phyloP scores from a whole-genome alignment of 2,888 invertebrate genomes.

The Icerya purchasi region DNA sequence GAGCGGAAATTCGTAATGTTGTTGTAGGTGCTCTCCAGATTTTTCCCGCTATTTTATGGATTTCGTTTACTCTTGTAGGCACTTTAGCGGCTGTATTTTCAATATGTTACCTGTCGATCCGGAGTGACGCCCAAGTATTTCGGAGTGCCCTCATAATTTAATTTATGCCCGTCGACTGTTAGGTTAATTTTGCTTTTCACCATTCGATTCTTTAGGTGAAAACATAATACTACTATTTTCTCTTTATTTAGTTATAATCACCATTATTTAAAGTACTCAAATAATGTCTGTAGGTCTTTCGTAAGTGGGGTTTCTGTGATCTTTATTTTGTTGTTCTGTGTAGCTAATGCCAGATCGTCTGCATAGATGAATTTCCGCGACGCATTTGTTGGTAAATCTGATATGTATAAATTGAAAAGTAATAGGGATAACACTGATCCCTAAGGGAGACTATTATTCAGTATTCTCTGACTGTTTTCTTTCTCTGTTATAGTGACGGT shows the following conservation, averaged over 20 bases:
- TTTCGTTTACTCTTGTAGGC: constrained; percentile 4
- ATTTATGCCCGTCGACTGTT: neutral
- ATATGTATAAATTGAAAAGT: neutral
- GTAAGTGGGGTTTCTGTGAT: neutral
- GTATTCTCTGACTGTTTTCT: too few relatives aligned
- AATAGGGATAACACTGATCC: neutral
- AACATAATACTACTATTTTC: neutral
- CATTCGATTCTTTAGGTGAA: neutral
- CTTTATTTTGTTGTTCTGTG: neutral
- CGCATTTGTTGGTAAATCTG: neutral
- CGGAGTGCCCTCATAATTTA: neutral
- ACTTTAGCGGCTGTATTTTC: neutral
- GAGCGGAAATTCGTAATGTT: neutral
- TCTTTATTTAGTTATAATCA: too few relatives aligned
- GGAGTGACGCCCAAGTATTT: neutral
- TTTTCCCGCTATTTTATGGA: constrained; percentile 5
- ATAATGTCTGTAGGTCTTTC: neutral
- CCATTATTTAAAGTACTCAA: neutral
- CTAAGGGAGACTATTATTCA: too few relatives aligned
- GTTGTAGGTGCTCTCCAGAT: neutral
- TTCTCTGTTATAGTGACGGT: neutral
- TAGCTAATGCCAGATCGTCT: neutral
- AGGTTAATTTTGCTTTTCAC: neutral
- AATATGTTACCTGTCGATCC: neutral
- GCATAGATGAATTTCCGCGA: constrained; percentile 1